phyloP scores from a whole-genome alignment of 2,888 invertebrate genomes.

The Plagodis dolabraria region DNA sequence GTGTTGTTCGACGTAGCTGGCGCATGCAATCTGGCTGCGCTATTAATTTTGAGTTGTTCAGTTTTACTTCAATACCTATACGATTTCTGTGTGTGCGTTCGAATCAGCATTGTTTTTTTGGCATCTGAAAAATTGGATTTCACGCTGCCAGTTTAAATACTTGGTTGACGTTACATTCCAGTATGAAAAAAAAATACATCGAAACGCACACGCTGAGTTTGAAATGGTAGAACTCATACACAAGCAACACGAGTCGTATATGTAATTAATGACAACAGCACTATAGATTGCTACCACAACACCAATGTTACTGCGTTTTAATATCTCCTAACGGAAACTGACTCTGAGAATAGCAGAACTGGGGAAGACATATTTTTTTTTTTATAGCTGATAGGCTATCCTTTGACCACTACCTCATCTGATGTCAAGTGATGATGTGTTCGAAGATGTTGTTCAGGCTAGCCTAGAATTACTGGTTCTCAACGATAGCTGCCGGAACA shows the following conservation, averaged over 20 bases:
- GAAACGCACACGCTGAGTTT: too few species aligned
- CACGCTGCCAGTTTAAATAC: not conserved
- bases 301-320: not conserved
- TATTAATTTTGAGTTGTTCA: conserved; percentile 37
- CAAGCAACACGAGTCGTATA: not conserved
- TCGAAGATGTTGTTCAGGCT: too few species aligned
- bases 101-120: conserved; percentile 16
- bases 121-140: conserved; percentile 20
- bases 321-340: too few species aligned
- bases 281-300: not conserved
- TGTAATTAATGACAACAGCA: not conserved
- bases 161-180: conserved; percentile 4
- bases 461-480: too few species aligned
- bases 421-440: too few species aligned
- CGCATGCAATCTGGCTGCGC: conserved; percentile 32
- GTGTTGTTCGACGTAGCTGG: conserved; percentile 30
- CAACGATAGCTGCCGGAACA: too few species aligned
- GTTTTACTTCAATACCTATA: conserved; percentile 13
- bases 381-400: too few species aligned
- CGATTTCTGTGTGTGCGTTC: conserved; percentile 5
- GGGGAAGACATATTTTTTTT: too few species aligned
- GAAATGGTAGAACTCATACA: too few species aligned
- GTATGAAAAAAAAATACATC: too few species aligned
- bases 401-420: too few species aligned
- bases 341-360: too few species aligned